phyloP scores from a whole-genome alignment of 2,888 invertebrate species.

The Patella pellucida region DNA sequence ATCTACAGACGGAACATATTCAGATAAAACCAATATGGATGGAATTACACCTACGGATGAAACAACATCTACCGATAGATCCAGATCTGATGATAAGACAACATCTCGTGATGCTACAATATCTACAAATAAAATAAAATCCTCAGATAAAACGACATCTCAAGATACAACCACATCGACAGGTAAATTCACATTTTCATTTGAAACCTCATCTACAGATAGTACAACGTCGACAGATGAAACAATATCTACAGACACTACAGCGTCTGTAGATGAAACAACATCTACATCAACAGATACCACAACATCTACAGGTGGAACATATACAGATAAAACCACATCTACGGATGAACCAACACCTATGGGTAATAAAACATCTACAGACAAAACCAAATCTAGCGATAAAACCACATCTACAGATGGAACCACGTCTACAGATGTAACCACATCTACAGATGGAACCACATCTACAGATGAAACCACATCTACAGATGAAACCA shows the following conservation, averaged over 20 bases:
- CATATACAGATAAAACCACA: not conserved
- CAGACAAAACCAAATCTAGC: not conserved
- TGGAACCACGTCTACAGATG: too few relatives aligned
- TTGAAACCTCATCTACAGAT: not conserved
- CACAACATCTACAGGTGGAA: not conserved
- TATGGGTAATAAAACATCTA: too few relatives aligned
- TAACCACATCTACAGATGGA: too few relatives aligned
- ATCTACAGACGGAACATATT: not conserved
- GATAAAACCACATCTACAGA: too few relatives aligned
- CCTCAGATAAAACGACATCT: not conserved
- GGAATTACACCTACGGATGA: too few relatives aligned
- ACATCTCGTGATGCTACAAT: not conserved
- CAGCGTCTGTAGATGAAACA: not conserved
- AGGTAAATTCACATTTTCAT: not conserved
- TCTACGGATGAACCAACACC: not conserved
- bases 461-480: too few relatives aligned
- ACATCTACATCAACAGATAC: not conserved
- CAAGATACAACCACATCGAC: not conserved
- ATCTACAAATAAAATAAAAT: not conserved
- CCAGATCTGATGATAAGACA: not conserved
- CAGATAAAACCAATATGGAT: too few relatives aligned
- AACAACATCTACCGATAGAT: not conserved
- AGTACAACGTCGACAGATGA: not conserved
- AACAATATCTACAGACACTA: not conserved
- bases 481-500: too few relatives aligned